Evolutionary conservation across 2,797 vertebrate genomes (phyloP), one percentile per base, ranked within the genome.

Genomic region (Thunnus albacares): DNA sequence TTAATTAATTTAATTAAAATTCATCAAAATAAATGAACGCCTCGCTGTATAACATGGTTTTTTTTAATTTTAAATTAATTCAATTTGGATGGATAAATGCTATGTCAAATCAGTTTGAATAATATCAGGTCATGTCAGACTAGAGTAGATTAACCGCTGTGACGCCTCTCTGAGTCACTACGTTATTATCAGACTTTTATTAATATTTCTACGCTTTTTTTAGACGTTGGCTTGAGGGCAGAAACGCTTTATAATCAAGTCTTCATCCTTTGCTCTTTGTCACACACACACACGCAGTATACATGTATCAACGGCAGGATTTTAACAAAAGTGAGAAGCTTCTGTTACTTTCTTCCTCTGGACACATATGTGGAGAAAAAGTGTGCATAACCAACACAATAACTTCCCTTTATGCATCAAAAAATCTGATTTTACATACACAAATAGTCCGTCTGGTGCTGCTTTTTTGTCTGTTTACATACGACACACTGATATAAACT

Each of bases 11-110:
- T 15, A n/a, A 61, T 22, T 51, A 1, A 57, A 24, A 52, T 61
- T 60, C 56, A 77, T 77, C 22, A 0, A 3, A 28, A 20, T 68
- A 3, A 63, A 68, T 63, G 18, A 80, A 64, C 14, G 33, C n/a
- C 12, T 7, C 38, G 22, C 55, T 0, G 1, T 26, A 59, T 68
- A 9, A 77, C 60, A 43, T n/a, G 13, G 5, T 24, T 24, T 24
- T n/a, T 28, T 58, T 65, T 74, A 24, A 69, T 80, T 56, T 71
- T 13, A 18, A 41, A 64, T 63, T 14, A 17, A 13, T 51, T 12
- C 43, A 30, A 65, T 75, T 66, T 67, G 13, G n/a, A 75, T 38
- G n/a, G 67, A n/a, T 12, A 56, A 74, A 30, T 38, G 26, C 41
- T 8, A 2, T 0, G 2, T 59, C 12, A 30, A 63, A 81, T 64